Conservation (phyloP, 2,888 invertebrate species). For the Xanthorhoe spadicearia region DNA sequence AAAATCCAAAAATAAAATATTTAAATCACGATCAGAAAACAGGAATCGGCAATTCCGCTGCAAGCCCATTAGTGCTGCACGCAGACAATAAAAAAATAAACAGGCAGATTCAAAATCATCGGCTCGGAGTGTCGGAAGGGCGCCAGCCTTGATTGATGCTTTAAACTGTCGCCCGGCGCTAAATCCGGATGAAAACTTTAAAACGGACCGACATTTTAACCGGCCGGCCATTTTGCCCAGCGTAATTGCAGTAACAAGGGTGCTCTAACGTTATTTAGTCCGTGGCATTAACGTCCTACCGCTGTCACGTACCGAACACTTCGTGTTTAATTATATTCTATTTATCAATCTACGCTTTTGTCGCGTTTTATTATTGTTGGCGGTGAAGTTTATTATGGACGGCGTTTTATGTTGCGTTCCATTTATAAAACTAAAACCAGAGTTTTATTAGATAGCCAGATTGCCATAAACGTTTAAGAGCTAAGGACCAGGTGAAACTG, state of each 20-base stretch:
- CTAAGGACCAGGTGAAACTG: too few relatives aligned
- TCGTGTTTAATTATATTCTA: constrained; percentile 73
- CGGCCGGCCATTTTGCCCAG: constrained; percentile 58
- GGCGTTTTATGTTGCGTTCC: not conserved
- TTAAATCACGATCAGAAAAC: constrained; percentile 20
- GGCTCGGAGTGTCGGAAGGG: constrained; percentile 48
- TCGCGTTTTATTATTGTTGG: constrained; percentile 48
- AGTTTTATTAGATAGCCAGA: not conserved
- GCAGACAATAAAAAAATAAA: constrained; percentile 48
- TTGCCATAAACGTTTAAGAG: not conserved
- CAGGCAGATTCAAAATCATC: constrained; percentile 56
- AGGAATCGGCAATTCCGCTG: constrained; percentile 25
- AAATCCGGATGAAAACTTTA: constrained; percentile 72
- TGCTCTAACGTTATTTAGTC: constrained; percentile 81
- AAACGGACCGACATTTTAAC: constrained; percentile 67
- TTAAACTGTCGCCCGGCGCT: constrained; percentile 63
- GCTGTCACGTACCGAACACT: constrained; percentile 69
- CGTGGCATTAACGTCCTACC: constrained; percentile 72
- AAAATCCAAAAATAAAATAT: constrained; percentile 6
- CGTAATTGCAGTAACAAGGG: constrained; percentile 81
- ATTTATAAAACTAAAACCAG: not conserved
- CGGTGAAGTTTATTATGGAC: constrained; percentile 13
- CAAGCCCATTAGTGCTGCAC: constrained; percentile 32
- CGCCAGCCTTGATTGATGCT: constrained; percentile 64
- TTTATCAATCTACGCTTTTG: constrained; percentile 65